These are phyloP conservation scores for Murina feae DNA, from an alignment of 2,113 vertebrate genomes.

Conservation along the genomic window DNA sequence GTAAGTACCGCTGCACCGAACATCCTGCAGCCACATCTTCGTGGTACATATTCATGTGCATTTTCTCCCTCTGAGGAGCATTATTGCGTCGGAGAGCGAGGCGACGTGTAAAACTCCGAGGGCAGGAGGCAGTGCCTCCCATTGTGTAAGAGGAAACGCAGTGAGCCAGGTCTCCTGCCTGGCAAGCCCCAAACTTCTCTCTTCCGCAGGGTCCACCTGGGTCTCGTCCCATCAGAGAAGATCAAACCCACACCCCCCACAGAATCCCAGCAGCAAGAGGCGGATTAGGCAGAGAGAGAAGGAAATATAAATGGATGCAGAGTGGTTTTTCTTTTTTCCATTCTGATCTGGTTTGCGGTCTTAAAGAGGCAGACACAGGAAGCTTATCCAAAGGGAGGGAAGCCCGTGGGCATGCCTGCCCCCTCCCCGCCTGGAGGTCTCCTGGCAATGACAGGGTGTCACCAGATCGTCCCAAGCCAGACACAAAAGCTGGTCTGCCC, in stretches of 20 bases:
- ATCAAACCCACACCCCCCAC: not conserved
- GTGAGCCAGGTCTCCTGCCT: not conserved
- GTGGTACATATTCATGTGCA: accelerated
- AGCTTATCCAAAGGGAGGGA: not conserved
- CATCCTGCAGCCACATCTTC: not conserved
- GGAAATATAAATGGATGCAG: not conserved
- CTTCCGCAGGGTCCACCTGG: not conserved
- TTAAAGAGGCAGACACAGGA: not conserved
- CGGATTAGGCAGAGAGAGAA: not conserved
- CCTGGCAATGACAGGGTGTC: not conserved
- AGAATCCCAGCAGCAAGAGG: not conserved
- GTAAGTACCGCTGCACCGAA: not conserved
- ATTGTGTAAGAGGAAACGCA: not conserved
- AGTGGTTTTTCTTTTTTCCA: not conserved
- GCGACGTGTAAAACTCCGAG: not conserved
- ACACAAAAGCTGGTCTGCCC: not conserved
- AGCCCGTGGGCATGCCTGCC: accelerated
- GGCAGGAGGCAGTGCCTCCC: not conserved
- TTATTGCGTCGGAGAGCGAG: not conserved
- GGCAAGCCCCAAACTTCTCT: no score
- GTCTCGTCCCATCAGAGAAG: not conserved
- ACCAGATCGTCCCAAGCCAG: not conserved
- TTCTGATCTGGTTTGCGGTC: not conserved
- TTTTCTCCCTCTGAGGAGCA: not conserved
- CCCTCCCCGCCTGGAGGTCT: not conserved